Base-by-base conservation (phyloP, 2,888 invertebrate species). In the Drosophila leonis region DNA sequence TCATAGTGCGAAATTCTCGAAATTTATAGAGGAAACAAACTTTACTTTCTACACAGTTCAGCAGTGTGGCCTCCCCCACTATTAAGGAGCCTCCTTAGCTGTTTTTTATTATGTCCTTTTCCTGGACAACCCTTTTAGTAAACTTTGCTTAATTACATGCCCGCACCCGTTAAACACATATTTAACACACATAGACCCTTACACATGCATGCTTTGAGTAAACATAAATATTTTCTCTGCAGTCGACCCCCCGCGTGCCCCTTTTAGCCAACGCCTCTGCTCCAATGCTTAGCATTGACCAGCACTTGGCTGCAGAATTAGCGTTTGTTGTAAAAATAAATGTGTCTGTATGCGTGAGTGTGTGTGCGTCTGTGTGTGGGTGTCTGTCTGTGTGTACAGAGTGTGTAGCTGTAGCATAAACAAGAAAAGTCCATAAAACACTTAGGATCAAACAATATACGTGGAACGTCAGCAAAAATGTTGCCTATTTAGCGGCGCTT, bases 381-480 rank as follows among this genome's bases (percentile, higher is more conserved):
- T 56, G 56, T 12, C 54, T 31, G 41, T 61, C 42, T 51, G 33
- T 52, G 33, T 54, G 42, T 29, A 6, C 54, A 33, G 60, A 42
- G 39, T 77, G 37, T 55, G 27, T 70, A 55, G 63, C 66, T 60
- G 59, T 55, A 69, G 71, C 75, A 75, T 80, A 84, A 90, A 90
- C 90, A 90, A 85, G 90, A 77, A 88, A 86, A 90, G 86, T 90
- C 88, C 90, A 86, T 86, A 86, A 90, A 86, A 86, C 86, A 86
- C 86, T 86, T 86, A 86, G 79, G 86, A 88, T 88, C 83, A 79
- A 83, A 81, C 76, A 77, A 72, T 75, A 72, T 72, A 55, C 42
- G 33, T 59, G 66, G 44, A 41, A 51, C 57, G 65, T 57, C 39
- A 72, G 77, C 57, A 39, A 54, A 83, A 80, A 46, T 69, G 64